Percentiles rank a stretch among this genome's conserved stretches.
Conservation (phyloP, 2,113 vertebrate genomes). For the Melanerpes aurifrons region DNA sequence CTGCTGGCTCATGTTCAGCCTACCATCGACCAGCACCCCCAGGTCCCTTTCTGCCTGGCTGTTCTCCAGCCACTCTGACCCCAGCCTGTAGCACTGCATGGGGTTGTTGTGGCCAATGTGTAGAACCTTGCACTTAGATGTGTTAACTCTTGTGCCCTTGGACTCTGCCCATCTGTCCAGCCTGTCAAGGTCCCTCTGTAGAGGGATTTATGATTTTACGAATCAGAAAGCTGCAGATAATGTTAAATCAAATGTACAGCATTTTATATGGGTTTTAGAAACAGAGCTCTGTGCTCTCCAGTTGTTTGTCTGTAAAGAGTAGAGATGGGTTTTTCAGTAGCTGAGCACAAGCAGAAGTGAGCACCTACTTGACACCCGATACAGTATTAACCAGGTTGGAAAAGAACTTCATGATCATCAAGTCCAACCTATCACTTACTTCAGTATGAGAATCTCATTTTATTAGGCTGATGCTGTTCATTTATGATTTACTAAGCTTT, state of each 20-base stretch:
- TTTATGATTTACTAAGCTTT: neutral
- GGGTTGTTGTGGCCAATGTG: too few relatives aligned
- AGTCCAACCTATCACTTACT: neutral
- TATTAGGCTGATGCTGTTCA: neutral
- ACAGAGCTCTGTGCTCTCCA: neutral
- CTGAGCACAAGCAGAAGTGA: neutral
- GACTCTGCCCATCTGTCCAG: too few relatives aligned
- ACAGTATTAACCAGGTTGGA: too few relatives aligned
- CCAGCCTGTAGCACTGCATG: too few relatives aligned
- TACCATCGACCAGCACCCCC: too few relatives aligned
- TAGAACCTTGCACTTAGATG: too few relatives aligned
- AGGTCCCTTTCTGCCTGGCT: too few relatives aligned
- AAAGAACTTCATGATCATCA: too few relatives aligned
- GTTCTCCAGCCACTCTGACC: too few relatives aligned
- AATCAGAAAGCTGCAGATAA: conserved; percentile 5
- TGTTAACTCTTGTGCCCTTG: too few relatives aligned
- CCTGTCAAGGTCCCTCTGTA: too few relatives aligned
- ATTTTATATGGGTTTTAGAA: conserved; percentile 4
- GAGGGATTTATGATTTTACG: conserved; percentile 24
- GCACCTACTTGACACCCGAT: neutral
- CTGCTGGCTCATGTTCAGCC: too few relatives aligned
- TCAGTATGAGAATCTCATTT: neutral
- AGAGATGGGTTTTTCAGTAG: conserved; percentile 2
- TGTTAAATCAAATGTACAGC: neutral
- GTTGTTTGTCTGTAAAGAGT: neutral